These are phyloP conservation scores for Caranx melampygus DNA, from an alignment of 2,113 vertebrate genomes.

Conservation along the genomic window DNA sequence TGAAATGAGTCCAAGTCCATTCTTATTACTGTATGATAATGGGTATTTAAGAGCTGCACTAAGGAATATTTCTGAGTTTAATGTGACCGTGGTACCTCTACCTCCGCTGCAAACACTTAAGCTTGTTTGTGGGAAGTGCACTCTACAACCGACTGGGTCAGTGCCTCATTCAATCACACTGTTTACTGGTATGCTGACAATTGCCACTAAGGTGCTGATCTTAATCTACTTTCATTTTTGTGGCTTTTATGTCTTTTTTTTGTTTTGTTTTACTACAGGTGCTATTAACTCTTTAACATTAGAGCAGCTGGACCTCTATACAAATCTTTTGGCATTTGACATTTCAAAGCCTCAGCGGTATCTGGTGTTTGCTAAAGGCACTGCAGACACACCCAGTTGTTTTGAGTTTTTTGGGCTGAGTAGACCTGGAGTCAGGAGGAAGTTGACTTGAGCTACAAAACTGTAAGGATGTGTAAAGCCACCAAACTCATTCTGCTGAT, in stretches of 20 bases:
- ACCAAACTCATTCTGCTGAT: too few relatives aligned
- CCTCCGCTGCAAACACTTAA: slow-evolving; percentile 3
- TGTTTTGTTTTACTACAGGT: not conserved
- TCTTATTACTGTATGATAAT: not conserved
- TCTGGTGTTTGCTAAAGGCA: not conserved
- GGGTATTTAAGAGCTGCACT: not conserved
- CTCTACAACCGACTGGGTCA: not conserved
- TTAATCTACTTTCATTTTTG: not conserved
- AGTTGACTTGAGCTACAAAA: too few relatives aligned
- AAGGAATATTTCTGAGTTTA: not conserved
- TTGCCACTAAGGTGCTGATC: not conserved
- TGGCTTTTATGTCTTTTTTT: not conserved
- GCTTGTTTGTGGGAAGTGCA: not conserved
- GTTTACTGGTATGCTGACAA: not conserved
- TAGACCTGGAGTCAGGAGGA: too few relatives aligned
- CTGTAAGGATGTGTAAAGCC: too few relatives aligned
- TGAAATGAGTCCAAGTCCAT: slow-evolving; percentile 7
- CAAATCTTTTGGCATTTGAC: not conserved
- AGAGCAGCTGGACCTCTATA: not conserved
- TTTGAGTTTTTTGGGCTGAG: too few relatives aligned
- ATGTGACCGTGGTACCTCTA: not conserved
- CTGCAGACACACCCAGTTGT: not conserved
- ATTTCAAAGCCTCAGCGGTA: not conserved
- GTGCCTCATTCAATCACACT: not conserved
- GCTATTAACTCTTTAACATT: not conserved